Conservation (phyloP, 2,888 invertebrate species). For the Drosophila aldrichi region DNA sequence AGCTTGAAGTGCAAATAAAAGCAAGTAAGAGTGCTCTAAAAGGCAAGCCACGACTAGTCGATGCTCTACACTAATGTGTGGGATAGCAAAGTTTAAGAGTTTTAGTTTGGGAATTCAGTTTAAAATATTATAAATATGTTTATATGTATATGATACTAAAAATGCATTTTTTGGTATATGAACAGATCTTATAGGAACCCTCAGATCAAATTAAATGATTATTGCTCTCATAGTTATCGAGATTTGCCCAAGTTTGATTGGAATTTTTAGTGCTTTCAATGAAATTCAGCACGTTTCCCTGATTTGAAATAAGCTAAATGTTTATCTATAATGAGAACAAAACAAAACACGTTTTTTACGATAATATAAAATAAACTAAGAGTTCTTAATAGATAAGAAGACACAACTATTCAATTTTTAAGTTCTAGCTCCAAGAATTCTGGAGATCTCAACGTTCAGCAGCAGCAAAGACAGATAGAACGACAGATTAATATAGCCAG, state of each 20-base stretch:
- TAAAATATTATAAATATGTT: too few species aligned
- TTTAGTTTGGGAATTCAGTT: too few species aligned
- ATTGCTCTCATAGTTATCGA: background rate
- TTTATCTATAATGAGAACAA: background rate
- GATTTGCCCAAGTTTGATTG: background rate
- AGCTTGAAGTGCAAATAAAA: constrained; percentile 35
- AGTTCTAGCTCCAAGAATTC: background rate
- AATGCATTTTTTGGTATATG: too few species aligned
- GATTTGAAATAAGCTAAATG: background rate
- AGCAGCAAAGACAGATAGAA: background rate
- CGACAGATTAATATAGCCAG: background rate
- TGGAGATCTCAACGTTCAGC: background rate
- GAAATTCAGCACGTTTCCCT: background rate
- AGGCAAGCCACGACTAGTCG: background rate
- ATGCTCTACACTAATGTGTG: background rate
- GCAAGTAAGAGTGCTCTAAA: background rate
- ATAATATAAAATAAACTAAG: background rate
- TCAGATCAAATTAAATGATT: background rate
- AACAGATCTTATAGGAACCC: background rate
- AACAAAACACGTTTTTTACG: background rate
- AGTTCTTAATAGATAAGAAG: background rate
- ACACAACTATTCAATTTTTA: too few species aligned
- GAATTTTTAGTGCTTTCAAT: too few species aligned
- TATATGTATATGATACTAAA: too few species aligned
- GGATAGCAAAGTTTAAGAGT: too few species aligned